Base-by-base conservation (phyloP, 2,888 invertebrate genomes). In the Drosophila differens region DNA sequence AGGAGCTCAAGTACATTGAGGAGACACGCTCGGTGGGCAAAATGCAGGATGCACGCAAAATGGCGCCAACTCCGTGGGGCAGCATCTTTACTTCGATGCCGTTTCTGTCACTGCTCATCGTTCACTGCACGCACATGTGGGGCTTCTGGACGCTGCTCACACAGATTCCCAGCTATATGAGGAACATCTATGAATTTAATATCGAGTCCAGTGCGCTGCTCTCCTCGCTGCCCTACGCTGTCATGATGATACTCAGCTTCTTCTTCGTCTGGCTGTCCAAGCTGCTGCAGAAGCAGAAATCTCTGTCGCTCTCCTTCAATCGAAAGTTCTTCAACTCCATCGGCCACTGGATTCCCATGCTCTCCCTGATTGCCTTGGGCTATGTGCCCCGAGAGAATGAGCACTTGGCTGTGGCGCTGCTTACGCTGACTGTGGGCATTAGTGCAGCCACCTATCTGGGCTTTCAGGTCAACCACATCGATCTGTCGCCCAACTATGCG, bases 111-210 rank as follows among this genome's bases (percentile, higher is more conserved):
- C 94, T 97, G n/a, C 92, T 97, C 4, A 89, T 96, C 1, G 95
- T 96, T 0, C 97, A 97, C 91, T 95, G 96, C 81, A 96, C 96
- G 0, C 96, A 97, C 62, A 94, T 93, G 92, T 96, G 97, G 95
- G 97, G 97, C 30, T 97, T 97, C 93, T 97, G 97, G 96, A 97
- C 97, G 30, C 93, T 97, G 35, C 94, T 97, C 2, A 97, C 97
- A 0, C 96, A 97, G 92, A 96, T 97, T 90, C 97, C 97, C 0
- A 95, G 95, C 0, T 97, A 97, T 91, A 96, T 97, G 95, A 95
- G 95, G 76, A 94, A 95, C 66, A 96, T 97, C n/a, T 94, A 97
- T 14, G 93, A 94, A 41, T 96, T 95, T 74, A 94, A 97, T 72
- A 96, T 97, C 32, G 95, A 96, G 92, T 93, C 95, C 94, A 96